phyloP scores from a whole-genome alignment of 2,113 vertebrate species.

The Coreoperca whiteheadi region DNA sequence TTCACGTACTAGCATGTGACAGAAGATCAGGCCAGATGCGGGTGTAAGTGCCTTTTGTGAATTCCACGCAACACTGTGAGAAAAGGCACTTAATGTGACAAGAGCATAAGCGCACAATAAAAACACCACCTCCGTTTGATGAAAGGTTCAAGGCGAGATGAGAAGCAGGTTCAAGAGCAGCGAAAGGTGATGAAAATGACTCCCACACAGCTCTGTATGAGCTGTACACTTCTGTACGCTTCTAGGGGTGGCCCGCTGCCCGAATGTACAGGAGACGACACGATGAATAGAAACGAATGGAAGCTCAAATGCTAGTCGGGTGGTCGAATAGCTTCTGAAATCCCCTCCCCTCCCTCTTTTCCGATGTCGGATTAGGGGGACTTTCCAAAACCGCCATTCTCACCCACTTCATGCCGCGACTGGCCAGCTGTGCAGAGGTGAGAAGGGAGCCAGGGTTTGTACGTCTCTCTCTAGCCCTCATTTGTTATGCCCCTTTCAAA shows the following conservation, averaged over 20 bases:
- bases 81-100: constrained; percentile 3
- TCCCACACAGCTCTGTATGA: not conserved
- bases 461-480: too few relatives aligned
- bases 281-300: too few relatives aligned
- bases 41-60: not conserved
- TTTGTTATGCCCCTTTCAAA: too few relatives aligned
- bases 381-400: too few relatives aligned
- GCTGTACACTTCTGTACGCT: not conserved
- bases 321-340: too few relatives aligned
- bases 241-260: not conserved
- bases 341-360: too few relatives aligned
- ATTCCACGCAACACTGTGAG: not conserved
- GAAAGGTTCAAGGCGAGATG: not conserved
- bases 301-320: too few relatives aligned
- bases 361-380: too few relatives aligned
- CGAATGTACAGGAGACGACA: too few relatives aligned
- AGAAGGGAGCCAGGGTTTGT: too few relatives aligned
- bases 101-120: not conserved
- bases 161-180: not conserved
- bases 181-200: not conserved
- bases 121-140: not conserved
- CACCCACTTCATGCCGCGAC: too few relatives aligned
- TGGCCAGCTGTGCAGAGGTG: too few relatives aligned
- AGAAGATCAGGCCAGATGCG: not conserved
- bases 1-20: not conserved